Percentiles rank a stretch among this genome's conserved stretches.
Evolutionary conservation across 2,888 invertebrate species (phyloP).

Genomic region (Imbricaverruca yamaguchii): DNA sequence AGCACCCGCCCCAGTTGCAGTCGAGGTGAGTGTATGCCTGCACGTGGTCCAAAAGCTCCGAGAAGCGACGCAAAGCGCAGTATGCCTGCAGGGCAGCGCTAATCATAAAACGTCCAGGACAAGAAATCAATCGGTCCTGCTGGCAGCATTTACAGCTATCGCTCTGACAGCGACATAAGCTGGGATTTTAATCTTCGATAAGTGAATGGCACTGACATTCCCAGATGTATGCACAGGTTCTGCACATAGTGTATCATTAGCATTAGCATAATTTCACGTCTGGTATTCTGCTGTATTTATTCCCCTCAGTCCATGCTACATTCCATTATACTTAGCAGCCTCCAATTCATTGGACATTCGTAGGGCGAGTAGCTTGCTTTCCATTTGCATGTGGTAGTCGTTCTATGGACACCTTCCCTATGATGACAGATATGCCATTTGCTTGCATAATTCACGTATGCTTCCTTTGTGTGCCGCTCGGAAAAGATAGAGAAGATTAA

Average conservation of each 20-base stretch:
- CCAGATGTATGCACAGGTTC: background rate
- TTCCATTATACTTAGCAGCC: background rate
- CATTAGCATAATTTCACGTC: conserved; percentile 10
- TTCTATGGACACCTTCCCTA: background rate
- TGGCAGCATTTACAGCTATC: too few relatives aligned
- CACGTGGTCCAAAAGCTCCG: too few relatives aligned
- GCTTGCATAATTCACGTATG: background rate
- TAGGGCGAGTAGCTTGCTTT: background rate
- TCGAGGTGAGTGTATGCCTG: too few relatives aligned
- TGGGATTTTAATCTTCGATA: too few relatives aligned
- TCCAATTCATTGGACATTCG: conserved; percentile 9
- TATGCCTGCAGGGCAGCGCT: too few relatives aligned
- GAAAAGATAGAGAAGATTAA: conserved; percentile 15
- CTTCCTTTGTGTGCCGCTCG: background rate
- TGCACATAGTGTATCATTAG: background rate
- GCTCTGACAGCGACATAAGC: too few relatives aligned
- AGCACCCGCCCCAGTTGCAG: too few relatives aligned
- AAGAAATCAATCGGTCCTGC: too few relatives aligned
- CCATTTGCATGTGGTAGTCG: background rate
- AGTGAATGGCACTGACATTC: too few relatives aligned
- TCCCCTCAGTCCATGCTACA: too few relatives aligned
- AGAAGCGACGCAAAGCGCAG: too few relatives aligned
- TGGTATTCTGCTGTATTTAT: background rate
- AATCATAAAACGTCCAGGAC: too few relatives aligned
- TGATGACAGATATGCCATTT: background rate